Evolutionary conservation across 2,888 invertebrate genomes (phyloP).

Genomic region (Baccha elongata): DNA sequence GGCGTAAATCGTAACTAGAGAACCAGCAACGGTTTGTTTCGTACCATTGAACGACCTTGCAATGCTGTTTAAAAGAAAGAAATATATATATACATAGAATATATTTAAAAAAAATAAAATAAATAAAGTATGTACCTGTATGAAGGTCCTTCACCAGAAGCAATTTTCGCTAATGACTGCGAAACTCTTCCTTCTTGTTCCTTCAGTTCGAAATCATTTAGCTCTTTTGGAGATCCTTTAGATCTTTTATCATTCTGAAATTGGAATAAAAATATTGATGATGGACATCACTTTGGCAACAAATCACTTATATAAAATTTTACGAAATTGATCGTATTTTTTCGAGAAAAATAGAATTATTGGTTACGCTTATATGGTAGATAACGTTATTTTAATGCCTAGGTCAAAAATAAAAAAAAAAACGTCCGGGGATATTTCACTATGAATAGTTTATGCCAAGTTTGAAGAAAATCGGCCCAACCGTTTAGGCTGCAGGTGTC

Average conservation of each 20-base stretch:
- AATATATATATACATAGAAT: neutral
- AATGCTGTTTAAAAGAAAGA: constrained; percentile 19
- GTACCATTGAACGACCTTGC: constrained; percentile 40
- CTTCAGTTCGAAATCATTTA: constrained; percentile 29
- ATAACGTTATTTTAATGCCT: too few species aligned
- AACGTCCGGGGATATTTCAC: too few species aligned
- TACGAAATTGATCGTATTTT: too few species aligned
- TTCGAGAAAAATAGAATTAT: too few species aligned
- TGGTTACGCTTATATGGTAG: too few species aligned
- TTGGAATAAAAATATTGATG: neutral
- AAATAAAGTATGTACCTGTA: too few species aligned
- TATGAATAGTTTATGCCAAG: too few species aligned
- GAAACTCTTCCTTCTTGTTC: constrained; percentile 32
- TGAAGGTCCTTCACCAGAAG: constrained; percentile 53
- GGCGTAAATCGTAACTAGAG: constrained; percentile 84
- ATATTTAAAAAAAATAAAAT: neutral
- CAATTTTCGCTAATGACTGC: constrained; percentile 32
- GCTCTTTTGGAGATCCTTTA: constrained; percentile 2
- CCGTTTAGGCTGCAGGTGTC: too few species aligned
- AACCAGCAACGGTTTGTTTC: constrained; percentile 48
- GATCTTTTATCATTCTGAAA: constrained; percentile 12
- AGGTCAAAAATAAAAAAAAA: too few species aligned
- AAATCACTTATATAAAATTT: too few species aligned
- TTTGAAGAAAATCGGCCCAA: too few species aligned
- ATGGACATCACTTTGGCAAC: too few species aligned